Evolutionary conservation across 2,888 invertebrate species (phyloP), one percentile per base, ranked within the genome.

Genomic region (Dendrolimus houi): DNA sequence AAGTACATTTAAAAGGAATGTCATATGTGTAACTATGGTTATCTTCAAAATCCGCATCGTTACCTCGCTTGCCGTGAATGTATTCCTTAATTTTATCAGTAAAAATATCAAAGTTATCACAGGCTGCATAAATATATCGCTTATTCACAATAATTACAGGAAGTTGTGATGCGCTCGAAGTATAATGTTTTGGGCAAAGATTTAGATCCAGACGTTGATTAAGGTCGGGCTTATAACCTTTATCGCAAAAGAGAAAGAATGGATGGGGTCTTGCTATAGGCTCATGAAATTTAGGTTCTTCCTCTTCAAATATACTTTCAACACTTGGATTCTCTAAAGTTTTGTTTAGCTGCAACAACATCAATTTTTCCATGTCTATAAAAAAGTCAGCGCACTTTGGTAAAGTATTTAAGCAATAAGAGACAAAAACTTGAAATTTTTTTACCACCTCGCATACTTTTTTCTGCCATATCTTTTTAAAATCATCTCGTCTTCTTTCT

Each of bases 341-440:
- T 59, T 83, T 76, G 57, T 75, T 77, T 10, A 90, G 56, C 62
- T 90, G 90, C 57, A 88, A 57, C 63, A 89, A 64, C 85, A 90
- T 81, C 53, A 89, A 63, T 60, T 84, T 86, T 62, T 90, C 89
- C 74, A 87, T 79, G 55, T 89, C 83, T 53, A 85, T 73, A 62
- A 90, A 88, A 67, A 88, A 89, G 1, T 88, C 88, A 1, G 85
- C 85, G 56, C 87, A 77, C 13, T 87, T 83, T 1, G 90, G 90
- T 55, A 88, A 59, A 14, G 68, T 65, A 40, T 80, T 75, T n/a
- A 90, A 62, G 59, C 82, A 83, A 62, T 81, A 86, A n/a, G 72
- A 67, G 17, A 87, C 80, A 64, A 89, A 88, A 56, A 72, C 65
- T 74, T 88, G 88, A 59, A 90, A 84, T 58, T 74, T 77, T 64